Percentiles rank a stretch among this genome's conserved stretches.
These are phyloP conservation scores for Idris sp. DNA, from an alignment of 1,140 invertebrate genomes.

Conservation along the genomic window DNA sequence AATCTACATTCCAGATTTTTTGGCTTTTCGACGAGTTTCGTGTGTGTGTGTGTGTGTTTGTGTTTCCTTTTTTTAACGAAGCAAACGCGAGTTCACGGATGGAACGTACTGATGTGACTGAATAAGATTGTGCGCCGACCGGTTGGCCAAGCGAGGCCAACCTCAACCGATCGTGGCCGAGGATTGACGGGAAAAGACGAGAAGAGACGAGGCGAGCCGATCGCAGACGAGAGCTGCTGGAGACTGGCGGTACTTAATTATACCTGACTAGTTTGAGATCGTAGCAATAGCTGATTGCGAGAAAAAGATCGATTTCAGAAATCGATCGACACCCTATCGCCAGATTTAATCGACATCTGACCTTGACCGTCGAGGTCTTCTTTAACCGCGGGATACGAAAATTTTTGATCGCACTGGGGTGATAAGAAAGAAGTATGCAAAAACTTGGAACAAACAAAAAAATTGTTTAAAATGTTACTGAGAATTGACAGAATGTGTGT, in stretches of 20 bases:
- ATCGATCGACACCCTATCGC: no score
- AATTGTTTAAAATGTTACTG: no score
- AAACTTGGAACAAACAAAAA: no score
- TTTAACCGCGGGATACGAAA: neutral
- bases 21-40: no score
- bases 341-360: conserved; percentile 22
- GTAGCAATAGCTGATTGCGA: conserved; percentile 44
- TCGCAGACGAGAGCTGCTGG: conserved; percentile 4
- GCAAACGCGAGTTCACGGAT: no score
- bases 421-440: no score
- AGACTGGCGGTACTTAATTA: conserved; percentile 36
- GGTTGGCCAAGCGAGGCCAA: conserved; percentile 72
- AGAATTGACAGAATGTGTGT: no score
- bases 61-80: no score
- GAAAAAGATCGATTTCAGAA: conserved; percentile 52
- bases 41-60: no score
- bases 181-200: conserved; percentile 23
- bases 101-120: conserved; percentile 27
- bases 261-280: conserved; percentile 11
- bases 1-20: no score
- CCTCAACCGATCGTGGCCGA: conserved; percentile 54
- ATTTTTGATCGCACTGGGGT: no score
- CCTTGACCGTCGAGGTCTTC: conserved; percentile 1
- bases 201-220: neutral
- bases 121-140: conserved; percentile 57